Base-by-base conservation (phyloP, 2,113 vertebrate genomes). In the Larimichthys crocea region DNA sequence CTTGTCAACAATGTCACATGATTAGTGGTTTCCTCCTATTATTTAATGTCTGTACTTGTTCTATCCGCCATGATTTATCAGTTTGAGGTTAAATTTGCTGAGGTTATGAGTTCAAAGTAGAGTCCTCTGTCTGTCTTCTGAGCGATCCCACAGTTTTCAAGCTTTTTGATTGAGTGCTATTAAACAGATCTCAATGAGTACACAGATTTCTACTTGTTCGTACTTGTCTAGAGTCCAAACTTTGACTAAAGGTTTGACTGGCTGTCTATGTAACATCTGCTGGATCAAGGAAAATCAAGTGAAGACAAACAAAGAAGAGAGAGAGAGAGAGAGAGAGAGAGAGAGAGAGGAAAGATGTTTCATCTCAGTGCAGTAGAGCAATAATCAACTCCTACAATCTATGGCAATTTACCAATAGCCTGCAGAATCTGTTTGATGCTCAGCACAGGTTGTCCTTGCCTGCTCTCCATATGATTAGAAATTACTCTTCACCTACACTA, bases 341-440 rank as follows among this genome's bases (percentile, higher is more conserved):
- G 26, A 26, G 26, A 26, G 26, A 26, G 26, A 26, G 26, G n/a
- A 85, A 52, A 69, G 22, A 57, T 26, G 22, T 77, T 63, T 79
- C 17, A 81, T 73, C 17, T 72, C 53, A 16, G 62, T 69, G 62
- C 53, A 75, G 60, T 42, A 81, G 55, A 79, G 79, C 50, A 77
- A 62, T 59, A 74, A 84, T 86, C 80, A 50, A 63, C 55, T 68
- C 71, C 16, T 7, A 55, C 46, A 62, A 84, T 86, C 56, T 74
- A 64, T 73, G 70, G 75, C 53, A 78, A 83, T 80, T 76, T 75
- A 60, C 57, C 76, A 81, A 88, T 48, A 61, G 35, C 80, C 68
- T 68, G 20, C 44, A 57, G 81, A 69, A 52, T 74, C 53, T 68
- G 63, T 60, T 61, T 83, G 64, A 80, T 56, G 55, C 63, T 42